Evolutionary conservation across 2,888 invertebrate species (phyloP).

Genomic region (Ennomos fuscantarius): DNA sequence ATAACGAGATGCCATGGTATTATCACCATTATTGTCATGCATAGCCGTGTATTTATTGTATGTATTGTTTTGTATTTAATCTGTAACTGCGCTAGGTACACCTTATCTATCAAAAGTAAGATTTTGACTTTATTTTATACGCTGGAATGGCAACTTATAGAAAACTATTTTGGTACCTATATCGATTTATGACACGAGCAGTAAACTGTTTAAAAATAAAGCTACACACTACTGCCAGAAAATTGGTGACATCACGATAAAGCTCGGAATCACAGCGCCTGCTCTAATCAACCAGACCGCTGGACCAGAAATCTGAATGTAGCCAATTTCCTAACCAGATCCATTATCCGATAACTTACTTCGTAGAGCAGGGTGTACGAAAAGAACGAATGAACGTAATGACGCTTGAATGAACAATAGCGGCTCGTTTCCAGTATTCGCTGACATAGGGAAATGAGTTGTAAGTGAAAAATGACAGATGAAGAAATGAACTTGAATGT

Average conservation of each 20-base stretch:
- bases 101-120: too few species aligned
- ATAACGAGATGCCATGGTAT: too few species aligned
- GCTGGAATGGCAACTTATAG: too few species aligned
- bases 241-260: slow-evolving; percentile 21
- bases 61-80: too few species aligned
- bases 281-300: slow-evolving; percentile 58
- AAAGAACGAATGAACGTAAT: slow-evolving; percentile 64
- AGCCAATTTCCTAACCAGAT: slow-evolving; percentile 77
- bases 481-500: slow-evolving; percentile 13
- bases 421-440: slow-evolving; percentile 36
- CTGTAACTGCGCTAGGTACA: too few species aligned
- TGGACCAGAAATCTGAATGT: slow-evolving; percentile 67
- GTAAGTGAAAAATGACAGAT: slow-evolving; percentile 31
- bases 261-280: slow-evolving; percentile 49
- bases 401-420: slow-evolving; percentile 67
- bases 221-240: background rate
- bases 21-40: too few species aligned
- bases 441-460: slow-evolving; percentile 41
- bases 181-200: too few species aligned
- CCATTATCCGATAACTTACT: slow-evolving; percentile 55
- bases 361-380: slow-evolving; percentile 26
- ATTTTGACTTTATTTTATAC: too few species aligned
- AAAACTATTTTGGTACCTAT: too few species aligned
- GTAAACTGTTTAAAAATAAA: background rate
- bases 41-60: too few species aligned